phyloP scores from a whole-genome alignment of 2,888 invertebrate species.

The Euphydryas editha region DNA sequence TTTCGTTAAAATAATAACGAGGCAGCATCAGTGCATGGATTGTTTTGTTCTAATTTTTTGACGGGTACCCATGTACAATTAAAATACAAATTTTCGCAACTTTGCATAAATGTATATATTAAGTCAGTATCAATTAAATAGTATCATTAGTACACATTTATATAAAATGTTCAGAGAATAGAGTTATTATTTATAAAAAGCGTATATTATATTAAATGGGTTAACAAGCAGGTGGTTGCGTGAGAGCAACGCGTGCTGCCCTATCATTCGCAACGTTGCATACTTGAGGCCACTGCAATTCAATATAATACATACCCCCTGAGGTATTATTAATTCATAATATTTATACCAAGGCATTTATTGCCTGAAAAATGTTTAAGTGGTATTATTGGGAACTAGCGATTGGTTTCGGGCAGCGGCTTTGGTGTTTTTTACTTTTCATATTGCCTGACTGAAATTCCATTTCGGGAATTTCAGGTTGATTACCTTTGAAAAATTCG shows the following conservation, averaged over 20 bases:
- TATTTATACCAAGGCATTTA: slow-evolving; percentile 8
- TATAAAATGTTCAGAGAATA: slow-evolving; percentile 7
- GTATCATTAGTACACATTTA: neutral
- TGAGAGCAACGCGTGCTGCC: slow-evolving; percentile 26
- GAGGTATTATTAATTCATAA: slow-evolving; percentile 16
- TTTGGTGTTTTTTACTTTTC: slow-evolving; percentile 1
- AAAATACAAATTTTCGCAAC: neutral
- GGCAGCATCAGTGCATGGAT: too few relatives aligned
- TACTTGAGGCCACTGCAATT: slow-evolving; percentile 29
- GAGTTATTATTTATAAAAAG: slow-evolving; percentile 21
- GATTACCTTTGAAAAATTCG: neutral
- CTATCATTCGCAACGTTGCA: slow-evolving; percentile 19
- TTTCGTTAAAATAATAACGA: too few relatives aligned
- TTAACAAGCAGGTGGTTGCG: slow-evolving; percentile 35
- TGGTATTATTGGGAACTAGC: slow-evolving; percentile 4
- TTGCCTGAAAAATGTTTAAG: slow-evolving; percentile 5
- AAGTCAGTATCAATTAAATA: neutral
- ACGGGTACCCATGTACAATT: neutral
- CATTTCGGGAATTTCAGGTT: neutral
- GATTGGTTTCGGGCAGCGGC: neutral
- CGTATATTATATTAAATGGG: slow-evolving; percentile 28
- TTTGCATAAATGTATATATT: neutral
- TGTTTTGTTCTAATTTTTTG: too few relatives aligned
- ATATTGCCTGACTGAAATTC: neutral
- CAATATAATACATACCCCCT: slow-evolving; percentile 24